Percentiles rank a stretch among this genome's conserved stretches.
These are phyloP conservation scores for Siphonodentalium dalli DNA, from an alignment of 2,888 invertebrate species.

Conservation along the genomic window DNA sequence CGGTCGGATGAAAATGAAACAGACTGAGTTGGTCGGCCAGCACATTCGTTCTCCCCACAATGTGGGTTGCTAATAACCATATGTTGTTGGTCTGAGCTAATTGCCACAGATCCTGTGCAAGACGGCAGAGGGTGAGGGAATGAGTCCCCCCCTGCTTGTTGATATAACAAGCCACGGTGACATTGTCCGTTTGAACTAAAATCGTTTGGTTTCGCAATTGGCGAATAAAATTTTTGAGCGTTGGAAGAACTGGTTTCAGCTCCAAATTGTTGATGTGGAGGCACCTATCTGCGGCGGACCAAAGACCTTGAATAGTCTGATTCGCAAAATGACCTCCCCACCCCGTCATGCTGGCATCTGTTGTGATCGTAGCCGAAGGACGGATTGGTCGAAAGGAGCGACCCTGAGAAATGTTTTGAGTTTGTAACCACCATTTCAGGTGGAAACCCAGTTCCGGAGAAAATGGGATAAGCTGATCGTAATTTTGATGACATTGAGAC, in stretches of 20 bases:
- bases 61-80: constrained; percentile 19
- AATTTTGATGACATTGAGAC: no score
- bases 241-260: constrained; percentile 24
- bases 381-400: no score
- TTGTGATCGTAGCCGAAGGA: no score
- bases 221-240: constrained; percentile 10
- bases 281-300: constrained; percentile 6
- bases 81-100: constrained; percentile 17
- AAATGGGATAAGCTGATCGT: no score
- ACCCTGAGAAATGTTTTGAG: no score
- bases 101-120: constrained; percentile 23
- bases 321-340: no score
- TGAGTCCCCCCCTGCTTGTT: constrained; percentile 27
- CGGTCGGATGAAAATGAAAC: constrained; percentile 7
- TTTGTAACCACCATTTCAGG: no score
- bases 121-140: constrained; percentile 16
- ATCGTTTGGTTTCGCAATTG: constrained; percentile 14
- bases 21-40: constrained; percentile 18
- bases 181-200: constrained; percentile 22
- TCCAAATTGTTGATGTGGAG: constrained; percentile 28
- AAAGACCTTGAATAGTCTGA: constrained; percentile 16
- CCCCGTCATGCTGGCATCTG: no score
- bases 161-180: constrained; percentile 23
- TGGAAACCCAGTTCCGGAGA: no score
- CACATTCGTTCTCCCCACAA: constrained; percentile 14